Evolutionary conservation across 2,113 vertebrate species (phyloP).

Genomic region (Rhinichthys klamathensis): DNA sequence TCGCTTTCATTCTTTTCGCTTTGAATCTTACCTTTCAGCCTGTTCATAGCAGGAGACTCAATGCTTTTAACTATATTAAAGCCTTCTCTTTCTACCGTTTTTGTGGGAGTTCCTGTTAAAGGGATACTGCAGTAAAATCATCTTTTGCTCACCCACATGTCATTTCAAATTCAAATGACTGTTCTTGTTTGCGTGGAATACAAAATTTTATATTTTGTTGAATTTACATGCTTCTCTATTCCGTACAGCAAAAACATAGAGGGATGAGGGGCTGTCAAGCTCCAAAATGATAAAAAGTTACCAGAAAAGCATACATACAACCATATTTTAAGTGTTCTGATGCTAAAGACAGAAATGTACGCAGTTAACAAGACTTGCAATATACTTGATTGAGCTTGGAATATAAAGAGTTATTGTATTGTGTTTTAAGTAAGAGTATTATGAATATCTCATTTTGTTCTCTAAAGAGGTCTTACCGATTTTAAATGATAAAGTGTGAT

Average conservation of each 20-base stretch:
- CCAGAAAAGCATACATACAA: too few relatives aligned
- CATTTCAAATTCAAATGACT: not conserved
- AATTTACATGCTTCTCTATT: not conserved
- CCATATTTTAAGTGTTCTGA: too few relatives aligned
- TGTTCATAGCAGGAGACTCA: conserved; percentile 2
- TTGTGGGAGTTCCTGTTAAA: not conserved
- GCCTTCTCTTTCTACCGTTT: not conserved
- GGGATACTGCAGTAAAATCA: not conserved
- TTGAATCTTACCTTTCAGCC: conserved; percentile 4
- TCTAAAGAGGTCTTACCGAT: too few relatives aligned
- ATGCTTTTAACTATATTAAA: conserved; percentile 19
- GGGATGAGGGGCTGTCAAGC: not conserved
- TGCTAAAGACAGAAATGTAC: too few relatives aligned
- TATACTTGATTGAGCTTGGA: too few relatives aligned
- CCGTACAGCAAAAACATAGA: not conserved
- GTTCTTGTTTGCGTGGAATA: too few relatives aligned
- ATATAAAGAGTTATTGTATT: too few relatives aligned
- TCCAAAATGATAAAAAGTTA: not conserved
- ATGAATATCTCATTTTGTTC: too few relatives aligned
- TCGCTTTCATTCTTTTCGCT: not conserved
- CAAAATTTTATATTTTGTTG: not conserved
- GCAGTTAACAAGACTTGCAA: too few relatives aligned
- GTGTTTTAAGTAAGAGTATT: too few relatives aligned
- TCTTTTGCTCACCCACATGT: not conserved
- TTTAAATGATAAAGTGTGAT: too few relatives aligned